Base-by-base conservation (phyloP, 2,797 vertebrate species). In the Channa striata region DNA sequence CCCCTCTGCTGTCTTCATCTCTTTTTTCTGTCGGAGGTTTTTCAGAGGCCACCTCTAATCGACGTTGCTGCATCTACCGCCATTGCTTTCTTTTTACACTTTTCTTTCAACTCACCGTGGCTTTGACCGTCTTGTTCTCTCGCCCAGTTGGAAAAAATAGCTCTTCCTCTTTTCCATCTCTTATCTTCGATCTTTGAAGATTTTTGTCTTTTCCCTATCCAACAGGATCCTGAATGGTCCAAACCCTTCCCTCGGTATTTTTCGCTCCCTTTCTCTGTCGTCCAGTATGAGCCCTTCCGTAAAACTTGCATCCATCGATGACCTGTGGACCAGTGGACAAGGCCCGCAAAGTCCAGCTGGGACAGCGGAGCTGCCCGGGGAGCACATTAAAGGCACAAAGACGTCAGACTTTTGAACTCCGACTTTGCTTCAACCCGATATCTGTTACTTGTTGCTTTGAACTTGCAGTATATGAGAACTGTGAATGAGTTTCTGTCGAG, bases 401-500 rank as follows among this genome's bases (percentile, higher is more conserved):
- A 78, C 76, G 78, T 87, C 78, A 72, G 78, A 62, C 82, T 83
- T 81, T 72, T 62, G 72, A 88, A 49, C 85, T 85, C 56, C 75
- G 74, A 87, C 84, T 69, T 52, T 1, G 1, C 36, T 21, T 30
- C 42, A 83, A 70, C 66, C 74, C 65, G 60, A 72, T 79, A 77
- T 84, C 78, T 84, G 83, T 82, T 82, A 71, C 78, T 65, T 8
- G 37, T 84, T 68, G 57, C 71, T 87, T 75, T 86, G 77, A 84
- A 75, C 70, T 60, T 10, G 33, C 2, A 52, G 52, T 50, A 71
- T 40, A 19, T 43, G 53, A 66, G 8, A 7, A 58, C 51, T 4
- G 3, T 11, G 16, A 46, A 12, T 34, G 44, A 52, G 44, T 73
- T 54, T 20, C 59, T 19, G 56, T 39, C 16, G 36, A 82, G 59